Evolutionary conservation across 2,888 invertebrate genomes (phyloP).

Genomic region (Cryptocephalus primarius): DNA sequence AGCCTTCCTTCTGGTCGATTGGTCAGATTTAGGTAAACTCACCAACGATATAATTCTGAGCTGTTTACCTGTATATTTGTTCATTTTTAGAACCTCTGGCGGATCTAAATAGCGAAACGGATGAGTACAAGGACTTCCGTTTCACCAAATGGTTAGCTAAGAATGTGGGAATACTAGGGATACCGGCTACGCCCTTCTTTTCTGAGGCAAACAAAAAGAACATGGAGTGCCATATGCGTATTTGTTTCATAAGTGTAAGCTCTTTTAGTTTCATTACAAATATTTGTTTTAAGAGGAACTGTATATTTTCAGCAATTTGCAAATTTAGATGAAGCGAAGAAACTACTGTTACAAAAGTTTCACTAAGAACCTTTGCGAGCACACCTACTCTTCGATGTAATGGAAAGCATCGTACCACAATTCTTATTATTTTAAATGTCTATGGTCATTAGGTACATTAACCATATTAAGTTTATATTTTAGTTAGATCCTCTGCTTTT

Average conservation of each 20-base stretch:
- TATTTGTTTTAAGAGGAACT: background rate
- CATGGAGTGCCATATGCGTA: slow-evolving; percentile 8
- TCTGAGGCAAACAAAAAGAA: slow-evolving; percentile 4
- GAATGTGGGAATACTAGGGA: slow-evolving; percentile 5
- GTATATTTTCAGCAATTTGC: background rate
- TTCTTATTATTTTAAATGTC: too few species aligned
- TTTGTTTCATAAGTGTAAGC: slow-evolving; percentile 11
- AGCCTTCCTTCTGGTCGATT: slow-evolving; percentile 93
- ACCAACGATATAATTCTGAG: too few species aligned
- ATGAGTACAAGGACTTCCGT: slow-evolving; percentile 6
- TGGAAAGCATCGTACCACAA: too few species aligned
- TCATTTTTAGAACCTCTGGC: slow-evolving; percentile 4
- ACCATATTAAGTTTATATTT: too few species aligned
- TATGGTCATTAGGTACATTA: too few species aligned
- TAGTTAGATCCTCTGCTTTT: too few species aligned
- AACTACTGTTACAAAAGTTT: too few species aligned
- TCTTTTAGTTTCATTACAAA: background rate
- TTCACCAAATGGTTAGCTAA: slow-evolving; percentile 11
- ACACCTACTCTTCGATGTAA: too few species aligned
- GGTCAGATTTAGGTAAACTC: slow-evolving; percentile 58
- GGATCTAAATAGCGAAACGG: slow-evolving; percentile 5
- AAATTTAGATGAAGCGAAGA: background rate
- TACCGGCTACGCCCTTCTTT: slow-evolving; percentile 8
- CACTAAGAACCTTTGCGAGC: too few species aligned
- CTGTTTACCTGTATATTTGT: background rate